These are phyloP conservation scores for Etheostoma cragini DNA, from an alignment of 2,113 vertebrate species.

Conservation along the genomic window DNA sequence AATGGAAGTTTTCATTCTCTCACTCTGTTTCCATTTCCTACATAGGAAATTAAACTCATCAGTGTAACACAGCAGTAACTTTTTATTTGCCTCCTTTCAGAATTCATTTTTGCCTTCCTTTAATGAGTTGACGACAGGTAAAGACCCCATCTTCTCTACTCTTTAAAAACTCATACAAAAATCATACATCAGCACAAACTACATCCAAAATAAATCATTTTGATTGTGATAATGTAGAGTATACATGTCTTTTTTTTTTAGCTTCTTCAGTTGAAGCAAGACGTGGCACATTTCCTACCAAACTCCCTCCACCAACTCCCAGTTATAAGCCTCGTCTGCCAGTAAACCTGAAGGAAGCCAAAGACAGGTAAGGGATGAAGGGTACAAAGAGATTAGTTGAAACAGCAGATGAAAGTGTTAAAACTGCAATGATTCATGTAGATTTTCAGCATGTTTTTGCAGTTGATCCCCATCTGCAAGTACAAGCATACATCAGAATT, in stretches of 20 bases:
- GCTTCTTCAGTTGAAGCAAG: conserved; percentile 52
- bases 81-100: conserved; percentile 54
- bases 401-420: neutral
- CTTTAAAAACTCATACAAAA: neutral
- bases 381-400: neutral
- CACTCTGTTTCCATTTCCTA: conserved; percentile 12
- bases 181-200: neutral
- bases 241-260: conserved; percentile 1
- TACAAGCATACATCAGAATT: neutral
- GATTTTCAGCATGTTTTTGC: neutral
- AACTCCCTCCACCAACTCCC: conserved; percentile 47
- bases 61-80: neutral
- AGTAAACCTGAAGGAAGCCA: conserved; percentile 64
- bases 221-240: neutral
- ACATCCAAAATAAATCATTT: neutral
- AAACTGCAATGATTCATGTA: neutral
- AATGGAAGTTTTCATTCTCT: conserved; percentile 12
- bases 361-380: conserved; percentile 62
- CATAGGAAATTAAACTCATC: neutral
- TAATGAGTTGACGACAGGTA: conserved; percentile 67
- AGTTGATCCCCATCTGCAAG: neutral
- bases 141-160: neutral
- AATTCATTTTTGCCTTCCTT: conserved; percentile 38
- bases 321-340: conserved; percentile 61
- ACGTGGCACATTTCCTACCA: conserved; percentile 51